Evolutionary conservation across 2,797 vertebrate genomes (phyloP), one percentile per base, ranked within the genome.

Genomic region (Squalus acanthias): DNA sequence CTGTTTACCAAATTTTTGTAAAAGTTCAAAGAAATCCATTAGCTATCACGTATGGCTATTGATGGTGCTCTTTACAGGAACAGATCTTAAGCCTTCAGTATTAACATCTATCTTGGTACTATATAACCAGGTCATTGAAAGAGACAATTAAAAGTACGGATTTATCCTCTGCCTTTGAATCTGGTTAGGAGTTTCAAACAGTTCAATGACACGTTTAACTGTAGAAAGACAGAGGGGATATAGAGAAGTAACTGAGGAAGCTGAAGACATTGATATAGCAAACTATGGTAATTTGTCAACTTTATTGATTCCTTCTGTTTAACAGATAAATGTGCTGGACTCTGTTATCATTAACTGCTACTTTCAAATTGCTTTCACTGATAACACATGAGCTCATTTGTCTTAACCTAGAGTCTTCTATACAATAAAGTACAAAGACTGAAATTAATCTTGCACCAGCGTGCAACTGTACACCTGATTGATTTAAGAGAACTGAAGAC

Each of bases 341-440:
- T 95, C 93, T 53, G 94, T 95, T 95, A 95, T 95, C 94, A 95
- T 74, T 74, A 95, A 74, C 69, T 95, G 72, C 69, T 95, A 70
- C 94, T 95, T 95, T 95, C 70, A 95, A 95, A 74, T 95, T 95
- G 94, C 94, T 76, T 95, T 95, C 94, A 95, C 94, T 76, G 94
- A 95, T 95, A 95, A 95, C 70, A 50, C 69, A 57, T 33, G 70
- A 95, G 29, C 94, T 95, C 50, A 95, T 95, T 95, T 95, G 50
- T 95, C 94, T 95, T 74, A n/a, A 29, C 94, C 50, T 72, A 3
- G 70, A 33, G 26, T 76, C 50, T 57, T 50, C 70, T 50, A 76
- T 95, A 74, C 70, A 95, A 76, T 76, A 20, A 76, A 33, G 12
- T 72, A 33, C 94, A 95, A 95, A 76, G 50, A 9, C 70, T 95